phyloP scores from a whole-genome alignment of 1,140 invertebrate genomes.

The Pseudomyrmex sp. region DNA sequence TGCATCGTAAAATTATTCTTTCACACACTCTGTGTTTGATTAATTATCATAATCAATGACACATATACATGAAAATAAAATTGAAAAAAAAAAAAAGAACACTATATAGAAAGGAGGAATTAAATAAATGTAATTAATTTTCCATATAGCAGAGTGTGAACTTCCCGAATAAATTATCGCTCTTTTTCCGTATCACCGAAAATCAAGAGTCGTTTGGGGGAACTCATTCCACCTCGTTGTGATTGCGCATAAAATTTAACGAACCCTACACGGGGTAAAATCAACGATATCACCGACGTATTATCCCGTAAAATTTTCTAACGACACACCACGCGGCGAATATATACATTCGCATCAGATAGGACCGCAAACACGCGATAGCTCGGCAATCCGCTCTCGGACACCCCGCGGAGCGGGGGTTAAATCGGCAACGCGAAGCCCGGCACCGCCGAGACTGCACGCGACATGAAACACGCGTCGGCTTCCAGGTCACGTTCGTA shows the following conservation, averaged over 20 bases:
- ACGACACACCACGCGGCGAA: conserved; percentile 28
- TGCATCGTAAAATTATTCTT: too few relatives aligned
- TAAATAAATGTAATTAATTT: too few relatives aligned
- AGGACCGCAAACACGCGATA: conserved; percentile 38
- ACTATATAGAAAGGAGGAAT: too few relatives aligned
- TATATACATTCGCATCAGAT: conserved; percentile 39
- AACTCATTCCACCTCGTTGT: conserved; percentile 3
- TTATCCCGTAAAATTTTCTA: conserved; percentile 40
- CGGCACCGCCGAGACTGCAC: conserved; percentile 3
- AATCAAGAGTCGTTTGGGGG: neutral
- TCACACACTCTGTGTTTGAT: too few relatives aligned
- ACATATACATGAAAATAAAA: too few relatives aligned
- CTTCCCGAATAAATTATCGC: too few relatives aligned
- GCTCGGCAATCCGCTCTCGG: conserved; percentile 30
- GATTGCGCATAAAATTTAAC: conserved; percentile 34
- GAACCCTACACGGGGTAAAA: neutral
- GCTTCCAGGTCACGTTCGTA: conserved; percentile 91
- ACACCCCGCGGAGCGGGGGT: neutral
- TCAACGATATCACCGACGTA: conserved; percentile 42
- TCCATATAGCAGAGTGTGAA: too few relatives aligned
- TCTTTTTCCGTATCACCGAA: neutral
- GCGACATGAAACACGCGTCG: conserved; percentile 30
- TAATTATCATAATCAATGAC: too few relatives aligned
- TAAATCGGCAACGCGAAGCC: conserved; percentile 33
- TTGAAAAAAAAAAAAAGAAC: too few relatives aligned